Base-by-base conservation (phyloP, 2,113 vertebrate genomes). In the Coryphaenoides rupestris region DNA sequence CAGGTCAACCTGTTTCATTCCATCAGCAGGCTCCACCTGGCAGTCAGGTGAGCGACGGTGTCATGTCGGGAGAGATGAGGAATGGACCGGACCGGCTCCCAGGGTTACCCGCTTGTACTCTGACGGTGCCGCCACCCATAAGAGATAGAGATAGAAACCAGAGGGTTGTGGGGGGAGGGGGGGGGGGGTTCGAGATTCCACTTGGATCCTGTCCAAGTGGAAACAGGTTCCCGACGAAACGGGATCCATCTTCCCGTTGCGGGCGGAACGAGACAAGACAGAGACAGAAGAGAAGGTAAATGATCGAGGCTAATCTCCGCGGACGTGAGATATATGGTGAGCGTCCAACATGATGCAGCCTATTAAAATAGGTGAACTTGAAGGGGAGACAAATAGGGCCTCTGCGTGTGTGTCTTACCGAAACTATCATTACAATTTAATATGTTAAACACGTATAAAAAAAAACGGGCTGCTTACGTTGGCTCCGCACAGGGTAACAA, bases 1-100 rank as follows among this genome's bases (percentile, higher is more conserved):
- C 77, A 86, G 86, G 84, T 84, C 83, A 84, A 85, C 86, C 86
- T 86, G 86, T 84, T 89, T 86, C 81, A 83, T 89, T 81, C 87
- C 87, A 87, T 87, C 81, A 81, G 75, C 76, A 77, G 76, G 69
- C 69, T 75, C 78, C 62, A 65, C 82, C 84, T 76, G 79, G 79
- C 61, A 56, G 73, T 79, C 76, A 77, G 82, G 80, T 86, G 84
- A 86, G 70, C 77, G 75, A 80, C 73, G 79, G 67, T 76, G 78
- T 79, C 75, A 76, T 69, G 76, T 67, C 61, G 73, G n/a, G 73
- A 73, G 56, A 55, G 26, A 73, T 71, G 70, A 82, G 72, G 72
- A 81, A 83, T 80, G 65, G 63, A 68, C 76, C 69, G 59, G 50
- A 69, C 69, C 26, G 9, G 5, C 4, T 49, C 17, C 47, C 47